Base-by-base conservation (phyloP, 1,140 invertebrate species). In the Drosophila erecta region DNA sequence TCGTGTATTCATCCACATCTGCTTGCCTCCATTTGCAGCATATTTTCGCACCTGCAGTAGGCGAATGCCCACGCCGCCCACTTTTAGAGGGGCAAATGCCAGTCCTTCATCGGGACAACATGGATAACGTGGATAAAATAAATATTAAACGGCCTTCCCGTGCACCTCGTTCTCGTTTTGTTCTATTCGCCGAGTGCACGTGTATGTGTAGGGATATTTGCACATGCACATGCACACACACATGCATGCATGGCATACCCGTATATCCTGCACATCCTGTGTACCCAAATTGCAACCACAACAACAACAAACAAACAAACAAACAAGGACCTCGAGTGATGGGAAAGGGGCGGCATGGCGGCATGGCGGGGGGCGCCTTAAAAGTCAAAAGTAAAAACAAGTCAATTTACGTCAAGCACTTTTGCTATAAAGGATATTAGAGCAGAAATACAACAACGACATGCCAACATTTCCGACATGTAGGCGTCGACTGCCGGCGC, bases 351-450 rank as follows among this genome's bases (percentile, higher is more conserved):
- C 4, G 7, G 3, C n/a, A n/a, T n/a, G n/a, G n/a, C n/a, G n/a
- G n/a, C n/a, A n/a, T n/a, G n/a, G n/a, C n/a, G n/a, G n/a, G n/a
- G n/a, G n/a, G 58, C 61, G 84, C 72, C 81, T 89, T 89, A 89
- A 89, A 89, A 89, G 84, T 89, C 84, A 89, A 89, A 89, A 89
- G 84, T 89, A 89, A 89, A 89, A 89, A 89, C 84, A 89, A 89
- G 84, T 89, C 84, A 89, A 89, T 89, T 89, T 89, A 89, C 84
- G 84, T 89, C 84, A 89, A 89, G 84, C 84, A 89, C 84, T 89
- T 89, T 89, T 89, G 84, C 84, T 89, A 89, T 89, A 89, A 89
- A 89, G 84, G 84, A 89, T 89, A 89, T 89, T 89, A 89, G 84
- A 89, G 84, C 79, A 89, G 84, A 89, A 89, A 89, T 89, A 89